Evolutionary conservation across 2,888 invertebrate species (phyloP), one percentile per base, ranked within the genome.

Genomic region (Blomia tropicalis): DNA sequence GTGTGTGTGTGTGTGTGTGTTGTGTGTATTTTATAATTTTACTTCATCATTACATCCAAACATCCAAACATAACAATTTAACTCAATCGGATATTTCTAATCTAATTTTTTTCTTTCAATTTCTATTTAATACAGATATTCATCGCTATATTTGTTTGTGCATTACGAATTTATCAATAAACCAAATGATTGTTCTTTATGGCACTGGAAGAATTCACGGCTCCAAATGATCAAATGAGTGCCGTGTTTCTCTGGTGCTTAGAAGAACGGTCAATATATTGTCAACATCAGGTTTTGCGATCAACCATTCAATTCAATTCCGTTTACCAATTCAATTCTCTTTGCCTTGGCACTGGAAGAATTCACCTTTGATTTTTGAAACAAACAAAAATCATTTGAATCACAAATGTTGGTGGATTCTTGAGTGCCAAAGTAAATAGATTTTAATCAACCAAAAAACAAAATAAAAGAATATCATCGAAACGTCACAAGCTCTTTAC

Each of bases 341-440:
- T 68, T 68, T 64, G 76, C 74, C 80, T 80, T 80, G 80, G 80
- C 80, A 80, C 80, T 80, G 79, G 79, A 80, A 80, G 80, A 80
- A 80, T 80, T 80, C 80, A 80, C 80, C 80, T 79, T 80, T 79
- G 75, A 74, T 72, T 66, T 73, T 7, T 14, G 23, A n/a, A n/a
- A n/a, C n/a, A n/a, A n/a, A n/a, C n/a, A n/a, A n/a, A n/a, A n/a
- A n/a, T n/a, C n/a, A n/a, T n/a, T n/a, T n/a, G n/a, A n/a, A n/a
- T n/a, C n/a, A n/a, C 27, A 73, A 71, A 73, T 70, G 76, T 77
- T 80, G 79, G 80, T 80, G 80, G 77, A 76, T 80, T 79, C 79
- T 78, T 78, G 78, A 77, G 79, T 80, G 80, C 79, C 80, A 80
- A 78, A 79, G 77, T 77, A 75, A 74, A 76, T 76, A 75, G 71